Percentiles rank a stretch among this genome's conserved stretches.
Evolutionary conservation across 2,797 vertebrate genomes (phyloP).

Genomic region (Picus viridis): DNA sequence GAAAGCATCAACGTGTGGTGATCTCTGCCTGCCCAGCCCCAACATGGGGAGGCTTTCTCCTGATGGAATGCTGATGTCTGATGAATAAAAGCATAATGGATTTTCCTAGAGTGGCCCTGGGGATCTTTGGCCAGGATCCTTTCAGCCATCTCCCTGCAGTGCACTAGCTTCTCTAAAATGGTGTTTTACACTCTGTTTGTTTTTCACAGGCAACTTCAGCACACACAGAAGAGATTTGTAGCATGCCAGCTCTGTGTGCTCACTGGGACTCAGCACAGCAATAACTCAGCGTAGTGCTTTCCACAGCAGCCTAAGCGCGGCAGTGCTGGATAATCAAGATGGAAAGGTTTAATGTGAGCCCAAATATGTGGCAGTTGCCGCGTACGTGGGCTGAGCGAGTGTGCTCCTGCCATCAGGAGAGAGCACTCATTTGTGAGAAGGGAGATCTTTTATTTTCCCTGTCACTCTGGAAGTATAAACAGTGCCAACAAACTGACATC

Average conservation of each 20-base stretch:
- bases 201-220: not conserved
- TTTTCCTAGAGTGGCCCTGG: not conserved
- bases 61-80: not conserved
- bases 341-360: slow-evolving; percentile 46
- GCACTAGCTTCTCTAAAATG: not conserved
- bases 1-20: rapidly evolving
- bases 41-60: not conserved
- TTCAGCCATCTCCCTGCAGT: not conserved
- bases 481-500: slow-evolving; percentile 22
- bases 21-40: not conserved
- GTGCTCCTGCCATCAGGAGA: not conserved
- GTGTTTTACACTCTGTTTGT: not conserved
- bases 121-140: not conserved
- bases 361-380: not conserved
- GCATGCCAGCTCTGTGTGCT: not conserved
- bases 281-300: not conserved
- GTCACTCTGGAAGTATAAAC: not conserved
- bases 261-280: not conserved
- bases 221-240: not conserved
- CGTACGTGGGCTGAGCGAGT: not conserved
- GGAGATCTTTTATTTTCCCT: slow-evolving; percentile 26
- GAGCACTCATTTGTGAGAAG: not conserved
- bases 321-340: slow-evolving; percentile 45
- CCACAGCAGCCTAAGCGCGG: slow-evolving; percentile 10
- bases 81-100: not conserved